Evolutionary conservation across 2,888 invertebrate species (phyloP), one percentile per base, ranked within the genome.

Genomic region (Syrista parreyssii): DNA sequence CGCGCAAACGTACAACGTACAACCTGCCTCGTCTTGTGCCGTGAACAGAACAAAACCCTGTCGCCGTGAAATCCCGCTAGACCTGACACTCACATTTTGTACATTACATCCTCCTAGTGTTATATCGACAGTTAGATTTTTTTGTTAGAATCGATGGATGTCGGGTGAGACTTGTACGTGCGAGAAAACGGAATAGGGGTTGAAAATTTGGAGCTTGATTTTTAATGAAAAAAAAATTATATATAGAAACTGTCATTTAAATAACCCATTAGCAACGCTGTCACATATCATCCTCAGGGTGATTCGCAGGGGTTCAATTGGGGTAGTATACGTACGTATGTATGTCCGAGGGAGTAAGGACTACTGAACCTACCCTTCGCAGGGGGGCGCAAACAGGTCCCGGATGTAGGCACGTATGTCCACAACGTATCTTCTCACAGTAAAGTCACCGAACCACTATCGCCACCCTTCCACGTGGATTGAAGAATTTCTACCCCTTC

Each of bases 401-500:
- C 71, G 31, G 12, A 71, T 9, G 31, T 71, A 32, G 32, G 33
- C 79, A 34, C 76, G 76, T 71, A 80, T 82, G 82, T 85, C 80
- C 79, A 84, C 89, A 91, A 90, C 91, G 91, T 88, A 89, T 91
- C 91, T 91, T 91, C 91, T 89, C 91, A 91, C 91, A 91, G 89
- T 88, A 79, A 85, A 86, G 84, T 81, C 82, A 76, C 76, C 72
- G 33, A 30, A 76, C 74, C 68, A 76, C 78, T 73, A 34, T 35
- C 23, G 71, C 12, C 71, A 31, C 71, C 71, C 71, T 71, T 31
- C 31, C 6, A 71, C 30, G 71, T 71, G 30, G 71, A 31, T 33
- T 71, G 71, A 71, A 71, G 32, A 33, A 71, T 71, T 31, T 33
- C 30, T 33, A 12, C 12, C 31, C 71, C 30, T 71, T 31, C 71